Evolutionary conservation across 1,140 invertebrate genomes (phyloP).

Genomic region (Diachasma alloeum): DNA sequence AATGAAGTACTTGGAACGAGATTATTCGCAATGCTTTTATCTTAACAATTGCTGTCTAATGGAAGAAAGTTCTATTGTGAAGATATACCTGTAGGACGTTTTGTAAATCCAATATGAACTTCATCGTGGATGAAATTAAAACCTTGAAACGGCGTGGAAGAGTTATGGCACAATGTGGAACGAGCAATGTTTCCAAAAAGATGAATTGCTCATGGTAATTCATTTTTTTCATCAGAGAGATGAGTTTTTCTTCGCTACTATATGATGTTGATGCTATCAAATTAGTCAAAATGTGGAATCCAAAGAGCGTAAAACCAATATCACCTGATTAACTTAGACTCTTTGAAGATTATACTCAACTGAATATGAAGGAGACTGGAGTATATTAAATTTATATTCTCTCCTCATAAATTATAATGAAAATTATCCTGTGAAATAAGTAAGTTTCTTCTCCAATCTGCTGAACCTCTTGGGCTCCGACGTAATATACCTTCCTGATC

Average conservation of each 20-base stretch:
- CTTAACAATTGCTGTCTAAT: neutral
- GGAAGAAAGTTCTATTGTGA: neutral
- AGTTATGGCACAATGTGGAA: neutral
- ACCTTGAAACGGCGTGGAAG: neutral
- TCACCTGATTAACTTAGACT: neutral
- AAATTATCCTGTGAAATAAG: conserved; percentile 27
- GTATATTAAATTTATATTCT: conserved; percentile 27
- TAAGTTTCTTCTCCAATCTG: conserved; percentile 21
- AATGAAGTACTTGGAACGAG: neutral
- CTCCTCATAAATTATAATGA: conserved; percentile 31
- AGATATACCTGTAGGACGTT: neutral
- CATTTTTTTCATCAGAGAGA: too few relatives aligned
- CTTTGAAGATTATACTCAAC: neutral
- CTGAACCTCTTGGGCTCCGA: neutral
- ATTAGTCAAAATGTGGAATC: too few relatives aligned
- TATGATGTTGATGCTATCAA: too few relatives aligned
- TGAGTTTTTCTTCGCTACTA: too few relatives aligned
- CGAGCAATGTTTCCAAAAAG: too few relatives aligned
- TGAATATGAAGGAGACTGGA: neutral
- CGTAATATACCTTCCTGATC: neutral
- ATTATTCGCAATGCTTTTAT: neutral
- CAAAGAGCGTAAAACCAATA: neutral
- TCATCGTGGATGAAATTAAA: neutral
- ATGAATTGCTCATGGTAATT: too few relatives aligned
- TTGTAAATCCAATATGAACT: neutral